Conservation (phyloP, 2,888 invertebrate genomes). For the Hololepta plana region DNA sequence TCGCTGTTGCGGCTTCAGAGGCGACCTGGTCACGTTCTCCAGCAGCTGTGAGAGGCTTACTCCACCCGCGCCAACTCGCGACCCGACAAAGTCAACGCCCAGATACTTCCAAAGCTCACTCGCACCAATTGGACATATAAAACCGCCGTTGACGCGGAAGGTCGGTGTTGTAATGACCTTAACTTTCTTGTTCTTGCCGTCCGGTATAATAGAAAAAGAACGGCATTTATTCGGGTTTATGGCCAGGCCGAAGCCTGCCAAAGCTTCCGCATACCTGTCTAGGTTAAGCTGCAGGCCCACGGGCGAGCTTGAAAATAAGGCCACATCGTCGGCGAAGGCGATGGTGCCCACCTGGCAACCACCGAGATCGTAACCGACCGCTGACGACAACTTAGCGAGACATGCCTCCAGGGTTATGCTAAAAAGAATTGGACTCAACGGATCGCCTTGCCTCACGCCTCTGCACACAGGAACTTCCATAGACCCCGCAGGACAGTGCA, state of each 20-base stretch:
- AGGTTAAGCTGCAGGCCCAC: conserved; percentile 14
- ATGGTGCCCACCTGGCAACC: conserved; percentile 11
- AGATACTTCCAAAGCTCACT: conserved; percentile 13
- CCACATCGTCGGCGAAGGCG: conserved; percentile 20
- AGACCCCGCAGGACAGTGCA: no score
- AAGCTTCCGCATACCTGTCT: conserved; percentile 5
- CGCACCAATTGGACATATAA: no score
- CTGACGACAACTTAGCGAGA: conserved; percentile 5
- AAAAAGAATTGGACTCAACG: conserved; percentile 17
- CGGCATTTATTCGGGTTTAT: conserved; percentile 13
- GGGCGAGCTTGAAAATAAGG: conserved; percentile 15
- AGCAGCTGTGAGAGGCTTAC: no score
- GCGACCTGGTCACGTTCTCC: conserved; percentile 13
- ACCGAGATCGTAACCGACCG: conserved; percentile 9
- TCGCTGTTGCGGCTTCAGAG: conserved; percentile 18
- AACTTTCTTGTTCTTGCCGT: conserved; percentile 11
- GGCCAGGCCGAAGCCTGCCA: no score
- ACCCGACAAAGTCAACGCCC: no score
- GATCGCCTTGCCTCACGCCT: conserved; percentile 20
- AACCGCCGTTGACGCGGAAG: no score
- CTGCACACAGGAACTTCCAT: no score
- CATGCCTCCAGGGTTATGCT: conserved; percentile 12
- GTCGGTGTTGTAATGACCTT: conserved; percentile 2
- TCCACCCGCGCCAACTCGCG: no score
- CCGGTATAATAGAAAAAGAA: conserved; percentile 13